Evolutionary conservation across 2,797 vertebrate genomes (phyloP).

Genomic region (Pterois miles): DNA sequence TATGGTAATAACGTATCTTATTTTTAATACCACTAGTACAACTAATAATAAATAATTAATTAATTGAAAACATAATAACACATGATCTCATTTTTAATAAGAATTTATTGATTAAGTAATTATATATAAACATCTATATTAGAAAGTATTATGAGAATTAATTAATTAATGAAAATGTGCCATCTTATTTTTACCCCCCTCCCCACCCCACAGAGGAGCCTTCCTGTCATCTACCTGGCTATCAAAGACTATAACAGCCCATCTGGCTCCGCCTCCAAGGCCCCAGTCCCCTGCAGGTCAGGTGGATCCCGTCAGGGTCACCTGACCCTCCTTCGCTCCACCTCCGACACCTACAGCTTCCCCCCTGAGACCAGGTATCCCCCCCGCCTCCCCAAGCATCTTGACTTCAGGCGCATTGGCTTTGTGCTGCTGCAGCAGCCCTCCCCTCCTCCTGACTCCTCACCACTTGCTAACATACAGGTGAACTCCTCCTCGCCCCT

Average conservation of each 20-base stretch:
- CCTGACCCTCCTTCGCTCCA: slow-evolving; percentile 27
- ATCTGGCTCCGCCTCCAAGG: neutral
- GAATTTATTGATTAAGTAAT: too few relatives aligned
- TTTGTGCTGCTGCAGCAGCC: slow-evolving; percentile 48
- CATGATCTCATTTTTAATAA: too few relatives aligned
- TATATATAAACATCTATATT: too few relatives aligned
- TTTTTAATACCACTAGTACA: neutral
- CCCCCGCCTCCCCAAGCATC: slow-evolving; percentile 64
- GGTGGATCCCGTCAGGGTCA: slow-evolving; percentile 23
- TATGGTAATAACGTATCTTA: too few relatives aligned
- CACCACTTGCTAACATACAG: too few relatives aligned
- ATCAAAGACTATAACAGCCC: slow-evolving; percentile 51
- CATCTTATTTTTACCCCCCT: too few relatives aligned
- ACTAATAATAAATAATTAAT: too few relatives aligned
- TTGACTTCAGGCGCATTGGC: slow-evolving; percentile 67
- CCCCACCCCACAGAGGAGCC: slow-evolving; percentile 71
- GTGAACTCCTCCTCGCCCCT: too few relatives aligned
- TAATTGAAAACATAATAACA: too few relatives aligned
- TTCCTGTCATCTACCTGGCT: slow-evolving; percentile 69
- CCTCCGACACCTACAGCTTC: slow-evolving; percentile 48
- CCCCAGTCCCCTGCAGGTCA: slow-evolving; percentile 2
- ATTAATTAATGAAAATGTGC: too few relatives aligned
- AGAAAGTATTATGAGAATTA: too few relatives aligned
- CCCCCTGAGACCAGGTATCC: slow-evolving; percentile 71
- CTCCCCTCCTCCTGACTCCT: neutral